A percentile compares a stretch with the other conserved stretches of the same genome.
Conservation (phyloP, 2,113 vertebrate species). For the Brienomyrus brachyistius region DNA sequence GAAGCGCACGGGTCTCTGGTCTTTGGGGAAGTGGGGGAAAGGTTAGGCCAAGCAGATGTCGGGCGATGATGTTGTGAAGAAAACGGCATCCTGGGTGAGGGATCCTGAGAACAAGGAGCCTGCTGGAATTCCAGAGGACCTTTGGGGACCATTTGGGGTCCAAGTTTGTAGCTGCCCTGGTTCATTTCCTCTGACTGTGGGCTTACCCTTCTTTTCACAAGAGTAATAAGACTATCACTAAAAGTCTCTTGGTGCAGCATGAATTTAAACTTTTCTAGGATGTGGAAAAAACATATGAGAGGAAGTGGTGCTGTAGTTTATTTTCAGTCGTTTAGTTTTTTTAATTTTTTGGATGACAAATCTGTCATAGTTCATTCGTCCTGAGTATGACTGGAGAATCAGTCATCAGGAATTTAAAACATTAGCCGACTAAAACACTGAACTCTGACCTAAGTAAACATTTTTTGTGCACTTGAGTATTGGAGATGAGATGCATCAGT, state of each 20-base stretch:
- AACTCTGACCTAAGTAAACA: background rate
- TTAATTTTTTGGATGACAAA: background rate
- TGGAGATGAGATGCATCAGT: background rate
- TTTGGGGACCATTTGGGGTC: background rate
- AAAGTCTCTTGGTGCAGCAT: background rate
- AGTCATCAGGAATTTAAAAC: background rate
- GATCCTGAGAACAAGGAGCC: constrained; percentile 1
- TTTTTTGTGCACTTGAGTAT: background rate
- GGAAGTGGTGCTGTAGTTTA: background rate
- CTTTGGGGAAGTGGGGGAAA: constrained; percentile 27
- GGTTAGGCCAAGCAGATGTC: constrained; percentile 14
- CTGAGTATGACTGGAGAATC: background rate
- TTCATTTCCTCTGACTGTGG: background rate
- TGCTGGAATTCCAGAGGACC: background rate
- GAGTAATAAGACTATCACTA: background rate
- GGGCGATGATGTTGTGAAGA: constrained; percentile 5
- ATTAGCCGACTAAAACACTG: background rate
- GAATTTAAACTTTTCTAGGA: background rate
- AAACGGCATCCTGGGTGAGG: background rate
- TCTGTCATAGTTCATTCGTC: background rate
- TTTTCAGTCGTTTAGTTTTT: background rate
- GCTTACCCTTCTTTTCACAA: background rate
- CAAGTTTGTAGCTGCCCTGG: background rate
- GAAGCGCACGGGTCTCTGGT: constrained; percentile 25
- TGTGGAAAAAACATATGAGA: background rate